phyloP scores from a whole-genome alignment of 1,140 invertebrate genomes.

The Atta colombica region DNA sequence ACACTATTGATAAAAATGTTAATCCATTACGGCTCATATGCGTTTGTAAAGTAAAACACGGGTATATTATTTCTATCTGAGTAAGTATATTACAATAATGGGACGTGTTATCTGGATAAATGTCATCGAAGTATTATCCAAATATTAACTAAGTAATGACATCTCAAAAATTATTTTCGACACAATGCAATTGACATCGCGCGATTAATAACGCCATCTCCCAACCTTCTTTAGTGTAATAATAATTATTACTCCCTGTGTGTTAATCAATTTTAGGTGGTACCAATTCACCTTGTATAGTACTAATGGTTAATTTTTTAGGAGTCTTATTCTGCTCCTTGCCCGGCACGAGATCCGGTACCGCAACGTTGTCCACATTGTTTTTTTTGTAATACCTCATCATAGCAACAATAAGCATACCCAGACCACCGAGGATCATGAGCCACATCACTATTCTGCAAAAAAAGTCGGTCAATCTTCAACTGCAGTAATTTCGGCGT shows the following conservation, averaged over 20 bases:
- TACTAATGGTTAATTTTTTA: slow-evolving; percentile 2
- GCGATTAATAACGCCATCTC: not conserved
- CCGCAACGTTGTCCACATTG: not conserved
- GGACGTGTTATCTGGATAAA: not conserved
- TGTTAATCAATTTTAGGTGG: slow-evolving; percentile 37
- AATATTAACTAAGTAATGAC: slow-evolving; percentile 2
- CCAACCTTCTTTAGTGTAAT: not conserved
- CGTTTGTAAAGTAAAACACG: not conserved
- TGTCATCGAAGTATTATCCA: not conserved
- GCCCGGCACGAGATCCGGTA: not conserved
- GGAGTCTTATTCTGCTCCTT: not conserved
- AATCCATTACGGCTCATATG: not conserved
- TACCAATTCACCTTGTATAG: not conserved
- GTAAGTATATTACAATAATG: not conserved
- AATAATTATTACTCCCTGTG: slow-evolving; percentile 4
- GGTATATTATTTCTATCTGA: not conserved
- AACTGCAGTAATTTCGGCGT: not conserved
- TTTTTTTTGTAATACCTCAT: slow-evolving; percentile 2
- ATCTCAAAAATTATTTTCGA: slow-evolving; percentile 7
- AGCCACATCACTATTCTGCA: slow-evolving; percentile 37
- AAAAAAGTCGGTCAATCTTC: not conserved
- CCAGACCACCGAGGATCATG: slow-evolving; percentile 20
- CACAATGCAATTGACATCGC: not conserved
- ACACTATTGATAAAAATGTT: slow-evolving; percentile 21
- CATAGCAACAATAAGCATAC: not conserved